phyloP scores from a whole-genome alignment of 2,113 vertebrate species.

The Chrysochloris asiatica region DNA sequence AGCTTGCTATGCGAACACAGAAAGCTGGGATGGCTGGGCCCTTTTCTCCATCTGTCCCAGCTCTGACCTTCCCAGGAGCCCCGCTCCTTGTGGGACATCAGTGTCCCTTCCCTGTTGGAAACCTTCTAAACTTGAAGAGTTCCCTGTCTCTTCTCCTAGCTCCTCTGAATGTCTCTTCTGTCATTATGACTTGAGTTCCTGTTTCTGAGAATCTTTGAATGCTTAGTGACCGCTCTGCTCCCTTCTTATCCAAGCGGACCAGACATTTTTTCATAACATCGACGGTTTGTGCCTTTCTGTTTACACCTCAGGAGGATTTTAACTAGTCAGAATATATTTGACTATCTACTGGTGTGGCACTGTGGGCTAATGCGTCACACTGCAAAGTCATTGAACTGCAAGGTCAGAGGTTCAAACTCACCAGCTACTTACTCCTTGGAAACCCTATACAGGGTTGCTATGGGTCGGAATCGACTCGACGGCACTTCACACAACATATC shows the following conservation, averaged over 20 bases:
- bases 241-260: background rate
- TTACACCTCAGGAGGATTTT: no score
- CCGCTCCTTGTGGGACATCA: background rate
- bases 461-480: no score
- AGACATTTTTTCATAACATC: background rate
- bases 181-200: background rate
- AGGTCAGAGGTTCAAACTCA: no score
- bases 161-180: background rate
- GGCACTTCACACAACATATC: background rate
- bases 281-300: background rate
- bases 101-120: background rate
- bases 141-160: background rate
- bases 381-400: no score
- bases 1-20: background rate
- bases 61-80: background rate
- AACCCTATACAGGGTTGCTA: no score
- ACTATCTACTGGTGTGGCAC: no score
- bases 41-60: background rate
- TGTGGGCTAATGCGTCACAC: no score
- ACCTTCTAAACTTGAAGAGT: background rate
- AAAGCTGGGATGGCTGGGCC: background rate
- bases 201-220: background rate
- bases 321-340: background rate
- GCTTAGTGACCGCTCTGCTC: background rate
- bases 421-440: no score